Percentiles rank a stretch among this genome's conserved stretches.
Conservation (phyloP, 2,797 vertebrate species). For the Xiphophorus birchmanni region DNA sequence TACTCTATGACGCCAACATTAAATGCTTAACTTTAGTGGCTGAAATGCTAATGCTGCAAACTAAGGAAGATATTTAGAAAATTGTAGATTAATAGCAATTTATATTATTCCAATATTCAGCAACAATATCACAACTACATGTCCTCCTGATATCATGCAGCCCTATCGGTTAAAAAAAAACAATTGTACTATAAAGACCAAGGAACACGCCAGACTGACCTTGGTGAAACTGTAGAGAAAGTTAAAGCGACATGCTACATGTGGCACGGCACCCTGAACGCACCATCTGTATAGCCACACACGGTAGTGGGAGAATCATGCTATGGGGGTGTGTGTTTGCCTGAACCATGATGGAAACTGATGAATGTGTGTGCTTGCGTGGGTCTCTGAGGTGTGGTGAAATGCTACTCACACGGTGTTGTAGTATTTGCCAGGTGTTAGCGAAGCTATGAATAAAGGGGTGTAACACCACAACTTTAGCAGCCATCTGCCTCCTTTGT, state of each 20-base stretch:
- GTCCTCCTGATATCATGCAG: not conserved
- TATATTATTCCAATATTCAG: not conserved
- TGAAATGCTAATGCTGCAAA: not conserved
- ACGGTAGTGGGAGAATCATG: not conserved
- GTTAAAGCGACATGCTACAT: not conserved
- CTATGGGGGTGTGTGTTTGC: conserved; percentile 6
- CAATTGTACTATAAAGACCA: not conserved
- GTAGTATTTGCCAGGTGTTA: conserved; percentile 78
- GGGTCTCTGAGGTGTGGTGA: conserved; percentile 35
- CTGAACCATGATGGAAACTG: conserved; percentile 35
- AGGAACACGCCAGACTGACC: not conserved
- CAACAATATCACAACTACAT: not conserved
- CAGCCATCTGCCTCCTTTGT: conserved; percentile 32
- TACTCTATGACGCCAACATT: not conserved
- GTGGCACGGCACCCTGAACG: not conserved
- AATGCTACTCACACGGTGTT: conserved; percentile 68
- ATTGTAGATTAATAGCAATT: not conserved
- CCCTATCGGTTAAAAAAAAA: not conserved
- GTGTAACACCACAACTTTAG: conserved; percentile 44
- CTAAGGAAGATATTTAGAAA: not conserved
- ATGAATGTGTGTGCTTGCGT: conserved; percentile 27
- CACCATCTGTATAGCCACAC: not conserved
- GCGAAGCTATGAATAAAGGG: conserved; percentile 71
- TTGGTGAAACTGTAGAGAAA: not conserved
- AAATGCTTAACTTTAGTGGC: not conserved